Base-by-base conservation (phyloP, 2,113 vertebrate genomes). In the Poecile atricapillus region DNA sequence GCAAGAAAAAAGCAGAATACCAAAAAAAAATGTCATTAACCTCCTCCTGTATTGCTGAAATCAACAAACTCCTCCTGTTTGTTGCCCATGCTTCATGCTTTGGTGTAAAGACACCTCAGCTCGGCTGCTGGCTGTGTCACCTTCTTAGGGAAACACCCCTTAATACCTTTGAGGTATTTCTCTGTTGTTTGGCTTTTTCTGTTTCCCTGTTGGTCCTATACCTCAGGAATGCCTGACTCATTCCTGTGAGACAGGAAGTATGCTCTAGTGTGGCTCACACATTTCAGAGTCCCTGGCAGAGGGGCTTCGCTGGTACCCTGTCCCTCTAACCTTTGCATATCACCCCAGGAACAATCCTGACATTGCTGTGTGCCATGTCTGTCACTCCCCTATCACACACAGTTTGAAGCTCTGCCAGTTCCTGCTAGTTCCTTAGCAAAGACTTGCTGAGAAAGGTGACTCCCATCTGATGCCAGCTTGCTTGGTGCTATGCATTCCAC, bases 351-450 rank as follows among this genome's bases (percentile, higher is more conserved):
- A 27, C 44, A 68, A 1, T 44, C 60, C 31, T 21, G 44, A 27
- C 2, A 2, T 9, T 24, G 15, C 7, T n/a, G 31, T 31, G 31
- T 50, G 44, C 37, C 3, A 0, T 5, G 5, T 31, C 71, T 43
- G 52, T 21, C 60, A 58, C 31, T 31, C 44, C 4, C 17, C 17
- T 30, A 12, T 25, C 21, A 25, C 17, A 17, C 2, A 5, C 2
- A 43, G 13, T 35, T 76, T 37, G 44, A 86, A 59, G 53, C 25
- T 86, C 37, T 59, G 25, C 31, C 62, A 44, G 5, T 31, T 59
- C 37, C 62, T 50, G 31, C 19, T 43, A 3, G 10, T 10, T 60
- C 25, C 55, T 50, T 9, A 50, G 71, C 44, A 50, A 50, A 49
- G 9, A 22, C 14, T 50, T 76, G 53, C 44, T 76, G 37, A 27